Conservation (phyloP, 2,113 vertebrate genomes). For the Erpornis zantholeuca region DNA sequence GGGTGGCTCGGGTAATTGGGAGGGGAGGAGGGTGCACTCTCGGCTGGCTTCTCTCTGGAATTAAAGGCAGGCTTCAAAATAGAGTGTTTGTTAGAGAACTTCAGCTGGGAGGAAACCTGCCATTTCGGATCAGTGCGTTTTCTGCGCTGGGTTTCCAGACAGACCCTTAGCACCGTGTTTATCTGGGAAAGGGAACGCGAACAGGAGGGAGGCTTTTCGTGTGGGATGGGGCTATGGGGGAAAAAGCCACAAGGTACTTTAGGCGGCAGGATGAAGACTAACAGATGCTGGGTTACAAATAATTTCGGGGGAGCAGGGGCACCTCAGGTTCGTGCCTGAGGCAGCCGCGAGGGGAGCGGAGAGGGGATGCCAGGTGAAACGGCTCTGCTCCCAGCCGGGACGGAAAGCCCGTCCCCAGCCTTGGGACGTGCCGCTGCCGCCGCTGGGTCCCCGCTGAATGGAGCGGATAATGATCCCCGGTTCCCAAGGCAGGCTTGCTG, state of each 20-base stretch:
- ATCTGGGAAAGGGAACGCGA: not conserved
- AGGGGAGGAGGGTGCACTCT: not conserved
- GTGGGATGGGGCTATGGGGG: not conserved
- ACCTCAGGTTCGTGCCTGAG: not conserved
- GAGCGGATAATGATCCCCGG: slow-evolving; percentile 77
- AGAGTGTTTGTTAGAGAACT: not conserved
- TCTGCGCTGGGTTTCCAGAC: not conserved
- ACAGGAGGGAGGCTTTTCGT: not conserved
- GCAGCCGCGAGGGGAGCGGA: not conserved
- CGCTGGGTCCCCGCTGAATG: slow-evolving; percentile 71
- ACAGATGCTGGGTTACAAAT: not conserved
- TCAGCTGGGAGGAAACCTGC: not conserved
- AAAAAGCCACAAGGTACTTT: not conserved
- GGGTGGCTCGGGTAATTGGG: not conserved
- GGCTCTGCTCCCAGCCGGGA: not conserved
- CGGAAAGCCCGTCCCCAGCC: not conserved
- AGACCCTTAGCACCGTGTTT: not conserved
- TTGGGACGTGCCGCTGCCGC: slow-evolving; percentile 30
- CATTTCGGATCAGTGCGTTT: slow-evolving; percentile 24
- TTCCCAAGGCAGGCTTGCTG: slow-evolving; percentile 81
- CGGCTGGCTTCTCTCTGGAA: not conserved
- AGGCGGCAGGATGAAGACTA: not conserved
- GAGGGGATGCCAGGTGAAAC: not conserved
- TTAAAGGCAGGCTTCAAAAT: not conserved
- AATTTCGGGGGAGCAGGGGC: not conserved